phyloP scores from a whole-genome alignment of 2,888 invertebrate genomes.

The Megamerina dolium region DNA sequence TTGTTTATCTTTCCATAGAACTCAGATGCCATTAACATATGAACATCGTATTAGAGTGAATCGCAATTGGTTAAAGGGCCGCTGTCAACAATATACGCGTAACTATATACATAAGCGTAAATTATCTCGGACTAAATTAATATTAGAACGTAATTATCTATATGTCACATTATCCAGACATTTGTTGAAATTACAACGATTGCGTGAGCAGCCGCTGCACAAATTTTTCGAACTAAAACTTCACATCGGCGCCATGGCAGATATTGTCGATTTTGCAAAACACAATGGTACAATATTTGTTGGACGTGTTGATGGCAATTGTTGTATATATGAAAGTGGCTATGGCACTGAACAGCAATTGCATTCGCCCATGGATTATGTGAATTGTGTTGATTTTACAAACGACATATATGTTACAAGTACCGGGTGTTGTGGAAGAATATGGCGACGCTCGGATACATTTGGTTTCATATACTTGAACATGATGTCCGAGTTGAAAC shows the following conservation, averaged over 20 bases:
- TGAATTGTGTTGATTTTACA: slow-evolving; percentile 40
- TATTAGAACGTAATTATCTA: slow-evolving; percentile 50
- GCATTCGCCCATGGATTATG: slow-evolving; percentile 35
- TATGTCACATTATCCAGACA: slow-evolving; percentile 53
- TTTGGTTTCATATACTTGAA: slow-evolving; percentile 39
- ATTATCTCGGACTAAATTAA: slow-evolving; percentile 54
- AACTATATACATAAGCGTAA: slow-evolving; percentile 47
- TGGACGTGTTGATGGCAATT: slow-evolving; percentile 38
- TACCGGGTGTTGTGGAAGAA: slow-evolving; percentile 34
- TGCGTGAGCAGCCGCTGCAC: slow-evolving; percentile 41
- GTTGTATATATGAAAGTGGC: slow-evolving; percentile 35
- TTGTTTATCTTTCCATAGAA: slow-evolving; percentile 27
- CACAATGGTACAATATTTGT: slow-evolving; percentile 38
- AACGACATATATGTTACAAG: slow-evolving; percentile 35
- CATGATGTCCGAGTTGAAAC: slow-evolving; percentile 26
- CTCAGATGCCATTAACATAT: slow-evolving; percentile 35
- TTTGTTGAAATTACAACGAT: slow-evolving; percentile 36
- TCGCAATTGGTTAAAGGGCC: slow-evolving; percentile 55
- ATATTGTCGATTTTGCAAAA: slow-evolving; percentile 40
- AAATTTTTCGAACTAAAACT: slow-evolving; percentile 35
- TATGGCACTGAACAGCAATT: slow-evolving; percentile 36
- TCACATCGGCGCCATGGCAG: slow-evolving; percentile 27
- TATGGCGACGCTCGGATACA: slow-evolving; percentile 42
- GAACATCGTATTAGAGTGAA: slow-evolving; percentile 43
- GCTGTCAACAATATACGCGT: slow-evolving; percentile 51